Evolutionary conservation across 1,140 invertebrate species (phyloP).

Genomic region (Saccostrea echinata): DNA sequence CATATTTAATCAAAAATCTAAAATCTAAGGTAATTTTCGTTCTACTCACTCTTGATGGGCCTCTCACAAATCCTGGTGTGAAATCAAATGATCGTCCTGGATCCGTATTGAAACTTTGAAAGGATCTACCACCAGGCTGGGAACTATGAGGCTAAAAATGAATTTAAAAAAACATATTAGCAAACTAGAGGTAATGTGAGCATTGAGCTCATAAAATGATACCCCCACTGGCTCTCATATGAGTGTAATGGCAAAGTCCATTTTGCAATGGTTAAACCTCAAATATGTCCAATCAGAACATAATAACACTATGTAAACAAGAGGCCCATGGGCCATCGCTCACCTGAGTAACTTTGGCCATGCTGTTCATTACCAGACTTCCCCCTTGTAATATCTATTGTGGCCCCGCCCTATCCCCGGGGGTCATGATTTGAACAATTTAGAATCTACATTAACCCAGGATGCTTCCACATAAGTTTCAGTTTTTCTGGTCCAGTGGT

Average conservation of each 20-base stretch:
- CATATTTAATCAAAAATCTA: not conserved
- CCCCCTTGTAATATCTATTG: too few species aligned
- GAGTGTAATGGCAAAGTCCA: not conserved
- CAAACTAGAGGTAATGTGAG: not conserved
- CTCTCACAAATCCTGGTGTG: conserved; percentile 67
- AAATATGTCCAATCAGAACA: not conserved
- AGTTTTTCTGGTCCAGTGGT: too few species aligned
- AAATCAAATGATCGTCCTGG: conserved; percentile 63
- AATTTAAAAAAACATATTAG: not conserved
- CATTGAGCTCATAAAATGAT: too few species aligned
- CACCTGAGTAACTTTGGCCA: too few species aligned
- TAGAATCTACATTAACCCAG: too few species aligned
- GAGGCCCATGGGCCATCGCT: too few species aligned
- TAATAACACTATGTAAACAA: not conserved
- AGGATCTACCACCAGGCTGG: not conserved
- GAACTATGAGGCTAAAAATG: conserved; percentile 46
- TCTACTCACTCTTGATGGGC: conserved; percentile 53
- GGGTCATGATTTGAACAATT: too few species aligned
- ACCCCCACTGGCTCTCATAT: too few species aligned
- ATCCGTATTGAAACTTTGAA: conserved; percentile 30
- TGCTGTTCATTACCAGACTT: too few species aligned
- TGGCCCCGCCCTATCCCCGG: too few species aligned
- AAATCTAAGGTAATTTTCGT: not conserved
- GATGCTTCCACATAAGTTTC: too few species aligned
- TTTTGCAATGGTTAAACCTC: too few species aligned